Evolutionary conservation across 2,113 vertebrate species (phyloP).

Genomic region (Pluvialis apricaria): DNA sequence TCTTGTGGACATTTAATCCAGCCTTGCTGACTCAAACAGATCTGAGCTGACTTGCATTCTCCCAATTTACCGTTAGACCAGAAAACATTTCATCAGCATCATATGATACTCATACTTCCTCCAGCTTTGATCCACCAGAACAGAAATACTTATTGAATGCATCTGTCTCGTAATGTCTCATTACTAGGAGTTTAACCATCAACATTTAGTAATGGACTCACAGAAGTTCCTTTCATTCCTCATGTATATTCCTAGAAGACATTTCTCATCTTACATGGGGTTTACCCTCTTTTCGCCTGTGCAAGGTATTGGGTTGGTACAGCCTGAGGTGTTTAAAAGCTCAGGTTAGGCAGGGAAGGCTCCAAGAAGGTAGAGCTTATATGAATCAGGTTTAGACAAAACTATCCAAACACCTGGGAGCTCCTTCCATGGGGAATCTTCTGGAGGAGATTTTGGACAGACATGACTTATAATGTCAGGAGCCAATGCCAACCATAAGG

Average conservation of each 20-base stretch:
- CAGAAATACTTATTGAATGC: conserved; percentile 48
- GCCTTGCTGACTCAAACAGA: not conserved
- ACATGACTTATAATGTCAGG: not conserved
- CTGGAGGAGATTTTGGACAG: not conserved
- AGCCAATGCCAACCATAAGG: not conserved
- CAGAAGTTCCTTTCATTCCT: not conserved
- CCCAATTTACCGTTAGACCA: not conserved
- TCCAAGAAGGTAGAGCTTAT: not conserved
- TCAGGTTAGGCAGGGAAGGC: not conserved
- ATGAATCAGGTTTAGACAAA: not conserved
- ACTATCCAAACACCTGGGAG: not conserved
- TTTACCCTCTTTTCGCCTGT: not conserved
- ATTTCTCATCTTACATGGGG: not conserved
- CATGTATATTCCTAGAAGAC: not conserved
- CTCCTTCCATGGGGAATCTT: not conserved
- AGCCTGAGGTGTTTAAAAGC: not conserved
- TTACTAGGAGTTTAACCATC: conserved; percentile 44
- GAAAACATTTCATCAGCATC: conserved; percentile 41
- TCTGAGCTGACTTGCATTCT: not conserved
- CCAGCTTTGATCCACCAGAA: conserved; percentile 47
- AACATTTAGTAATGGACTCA: conserved; percentile 47
- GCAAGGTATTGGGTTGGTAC: not conserved
- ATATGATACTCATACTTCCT: conserved; percentile 34
- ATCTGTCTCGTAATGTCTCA: conserved; percentile 37
- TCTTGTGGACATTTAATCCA: not conserved